A percentile compares a stretch with the other conserved stretches of the same genome.
Evolutionary conservation across 2,113 vertebrate genomes (phyloP).

Genomic region (Cynopterus brachyotis): DNA sequence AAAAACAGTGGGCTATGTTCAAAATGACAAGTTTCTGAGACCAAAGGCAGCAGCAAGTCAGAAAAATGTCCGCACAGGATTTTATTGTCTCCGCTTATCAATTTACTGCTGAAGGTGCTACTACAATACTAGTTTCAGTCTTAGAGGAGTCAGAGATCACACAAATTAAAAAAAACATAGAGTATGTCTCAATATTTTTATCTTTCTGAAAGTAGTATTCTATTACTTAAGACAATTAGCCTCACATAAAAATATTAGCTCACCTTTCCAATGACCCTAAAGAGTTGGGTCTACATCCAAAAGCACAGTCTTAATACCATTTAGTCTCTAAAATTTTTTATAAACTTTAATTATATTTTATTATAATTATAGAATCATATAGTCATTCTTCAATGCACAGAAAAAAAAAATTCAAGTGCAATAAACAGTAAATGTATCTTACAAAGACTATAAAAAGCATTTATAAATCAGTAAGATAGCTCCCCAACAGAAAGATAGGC

Average conservation of each 20-base stretch:
- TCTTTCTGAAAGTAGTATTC: not conserved
- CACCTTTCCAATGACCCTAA: not conserved
- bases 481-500: not conserved
- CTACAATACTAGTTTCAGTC: not conserved
- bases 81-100: not conserved
- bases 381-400: not conserved
- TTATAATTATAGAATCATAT: not conserved
- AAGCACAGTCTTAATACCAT: not conserved
- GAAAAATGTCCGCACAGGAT: not conserved
- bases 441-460: not conserved
- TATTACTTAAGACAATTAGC: not conserved
- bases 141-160: not conserved
- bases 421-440: not conserved
- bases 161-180: not conserved
- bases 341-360: not conserved
- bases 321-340: not conserved
- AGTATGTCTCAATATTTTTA: not conserved
- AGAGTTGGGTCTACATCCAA: not conserved
- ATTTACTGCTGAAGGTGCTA: not conserved
- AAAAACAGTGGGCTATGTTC: not conserved
- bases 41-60: not conserved
- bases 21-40: not conserved
- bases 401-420: slow-evolving; percentile 22
- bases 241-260: not conserved
- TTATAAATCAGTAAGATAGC: not conserved